Conservation (phyloP, 2,888 invertebrate species). For the Papilio elwesi region DNA sequence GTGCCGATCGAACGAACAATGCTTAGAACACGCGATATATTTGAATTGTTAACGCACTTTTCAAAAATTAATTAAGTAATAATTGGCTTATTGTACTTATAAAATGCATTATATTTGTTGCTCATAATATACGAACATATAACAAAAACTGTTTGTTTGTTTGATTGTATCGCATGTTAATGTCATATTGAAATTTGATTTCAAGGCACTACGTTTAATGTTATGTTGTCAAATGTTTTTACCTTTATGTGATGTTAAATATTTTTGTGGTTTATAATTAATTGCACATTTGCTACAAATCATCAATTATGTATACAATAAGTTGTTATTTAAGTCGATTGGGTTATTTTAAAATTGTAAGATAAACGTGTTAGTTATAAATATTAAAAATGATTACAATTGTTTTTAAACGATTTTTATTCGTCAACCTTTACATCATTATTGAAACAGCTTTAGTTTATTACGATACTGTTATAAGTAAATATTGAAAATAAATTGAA, state of each 20-base stretch:
- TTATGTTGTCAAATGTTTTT: slow-evolving; percentile 2
- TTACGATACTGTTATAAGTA: no score
- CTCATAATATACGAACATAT: neutral
- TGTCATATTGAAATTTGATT: slow-evolving; percentile 19
- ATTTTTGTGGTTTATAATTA: slow-evolving; percentile 16
- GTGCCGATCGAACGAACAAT: slow-evolving; percentile 62
- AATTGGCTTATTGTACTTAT: slow-evolving; percentile 80
- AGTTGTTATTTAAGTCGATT: neutral
- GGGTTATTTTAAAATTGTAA: neutral
- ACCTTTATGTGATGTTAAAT: slow-evolving; percentile 18
- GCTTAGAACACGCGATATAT: slow-evolving; percentile 80
- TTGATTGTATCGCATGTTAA: slow-evolving; percentile 18
- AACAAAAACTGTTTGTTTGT: slow-evolving; percentile 6
- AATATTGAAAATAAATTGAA: no score
- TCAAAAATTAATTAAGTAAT: slow-evolving; percentile 57
- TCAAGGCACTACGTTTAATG: slow-evolving; percentile 25
- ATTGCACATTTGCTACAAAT: neutral
- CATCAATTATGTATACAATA: neutral
- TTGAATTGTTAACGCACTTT: slow-evolving; percentile 52
- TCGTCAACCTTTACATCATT: no score
- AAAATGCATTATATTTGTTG: slow-evolving; percentile 44
- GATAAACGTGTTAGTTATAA: no score
- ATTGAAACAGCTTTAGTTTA: no score
- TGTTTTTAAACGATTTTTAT: no score
- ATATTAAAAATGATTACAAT: no score